Percentiles rank a stretch among this genome's conserved stretches.
These are phyloP conservation scores for Forbesichthys agassizii DNA, from an alignment of 2,113 vertebrate species.

Conservation along the genomic window DNA sequence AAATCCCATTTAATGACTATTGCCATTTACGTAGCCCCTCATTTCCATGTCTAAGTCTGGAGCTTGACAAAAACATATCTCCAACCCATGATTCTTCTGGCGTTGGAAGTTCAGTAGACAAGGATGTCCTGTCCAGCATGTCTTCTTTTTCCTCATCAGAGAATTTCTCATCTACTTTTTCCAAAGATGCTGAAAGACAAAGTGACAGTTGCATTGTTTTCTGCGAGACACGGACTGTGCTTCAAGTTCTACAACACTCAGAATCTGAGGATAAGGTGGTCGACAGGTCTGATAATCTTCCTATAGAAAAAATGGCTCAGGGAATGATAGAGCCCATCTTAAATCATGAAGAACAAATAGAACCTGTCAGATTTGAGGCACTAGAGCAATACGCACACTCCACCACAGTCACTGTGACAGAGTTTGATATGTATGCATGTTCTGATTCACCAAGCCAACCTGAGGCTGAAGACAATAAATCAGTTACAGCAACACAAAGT, in stretches of 20 bases:
- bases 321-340: conserved; percentile 14
- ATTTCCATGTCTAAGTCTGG: not conserved
- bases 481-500: not conserved
- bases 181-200: conserved; percentile 38
- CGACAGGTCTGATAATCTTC: conserved; percentile 19
- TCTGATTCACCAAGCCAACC: not conserved
- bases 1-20: not conserved
- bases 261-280: conserved; percentile 16
- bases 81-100: conserved; percentile 54
- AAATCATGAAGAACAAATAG: conserved; percentile 1
- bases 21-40: not conserved
- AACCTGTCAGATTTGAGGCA: not conserved
- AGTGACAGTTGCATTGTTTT: conserved; percentile 25
- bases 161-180: conserved; percentile 49
- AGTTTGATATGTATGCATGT: not conserved
- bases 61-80: conserved; percentile 31
- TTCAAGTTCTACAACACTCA: not conserved
- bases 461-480: not conserved
- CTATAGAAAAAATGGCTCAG: conserved; percentile 11
- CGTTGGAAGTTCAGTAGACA: conserved; percentile 55
- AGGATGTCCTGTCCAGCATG: conserved; percentile 53
- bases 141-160: conserved; percentile 53
- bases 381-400: not conserved
- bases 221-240: not conserved
- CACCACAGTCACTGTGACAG: not conserved